Conservation (phyloP, 2,888 invertebrate genomes). For the Rambutsinella grinnellia region DNA sequence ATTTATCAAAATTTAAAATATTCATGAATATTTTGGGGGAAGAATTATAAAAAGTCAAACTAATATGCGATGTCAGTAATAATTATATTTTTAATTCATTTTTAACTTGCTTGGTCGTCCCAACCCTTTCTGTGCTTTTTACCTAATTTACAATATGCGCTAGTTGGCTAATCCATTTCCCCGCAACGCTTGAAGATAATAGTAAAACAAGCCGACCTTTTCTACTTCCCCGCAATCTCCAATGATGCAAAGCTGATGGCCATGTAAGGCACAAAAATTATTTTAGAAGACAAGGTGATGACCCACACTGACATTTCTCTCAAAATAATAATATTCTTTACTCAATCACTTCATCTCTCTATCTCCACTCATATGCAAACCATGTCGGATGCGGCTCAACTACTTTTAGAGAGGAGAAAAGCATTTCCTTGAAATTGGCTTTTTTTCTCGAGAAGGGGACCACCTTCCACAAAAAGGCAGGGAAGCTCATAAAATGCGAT, state of each 20-base stretch:
- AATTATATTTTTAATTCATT: too few species aligned
- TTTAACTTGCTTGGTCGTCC: too few species aligned
- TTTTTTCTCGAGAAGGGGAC: not conserved
- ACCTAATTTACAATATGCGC: not conserved
- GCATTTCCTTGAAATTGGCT: too few species aligned
- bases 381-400: not conserved
- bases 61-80: too few species aligned
- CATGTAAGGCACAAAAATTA: slow-evolving; percentile 30
- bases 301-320: slow-evolving; percentile 25
- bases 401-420: not conserved
- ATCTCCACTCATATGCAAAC: not conserved
- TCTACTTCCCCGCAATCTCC: not conserved
- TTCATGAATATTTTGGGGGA: too few species aligned
- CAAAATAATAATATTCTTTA: not conserved
- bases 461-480: not conserved
- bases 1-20: too few species aligned
- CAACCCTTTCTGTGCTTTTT: not conserved
- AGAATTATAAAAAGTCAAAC: too few species aligned
- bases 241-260: slow-evolving; percentile 11
- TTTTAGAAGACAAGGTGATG: slow-evolving; percentile 34
- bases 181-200: too few species aligned
- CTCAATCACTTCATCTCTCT: not conserved
- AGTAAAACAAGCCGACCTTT: too few species aligned
- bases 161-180: not conserved
- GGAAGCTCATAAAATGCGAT: slow-evolving; percentile 25